Percentiles rank a stretch among this genome's conserved stretches.
phyloP scores from a whole-genome alignment of 2,888 invertebrate genomes.

The Pristionchus fissidentatus region DNA sequence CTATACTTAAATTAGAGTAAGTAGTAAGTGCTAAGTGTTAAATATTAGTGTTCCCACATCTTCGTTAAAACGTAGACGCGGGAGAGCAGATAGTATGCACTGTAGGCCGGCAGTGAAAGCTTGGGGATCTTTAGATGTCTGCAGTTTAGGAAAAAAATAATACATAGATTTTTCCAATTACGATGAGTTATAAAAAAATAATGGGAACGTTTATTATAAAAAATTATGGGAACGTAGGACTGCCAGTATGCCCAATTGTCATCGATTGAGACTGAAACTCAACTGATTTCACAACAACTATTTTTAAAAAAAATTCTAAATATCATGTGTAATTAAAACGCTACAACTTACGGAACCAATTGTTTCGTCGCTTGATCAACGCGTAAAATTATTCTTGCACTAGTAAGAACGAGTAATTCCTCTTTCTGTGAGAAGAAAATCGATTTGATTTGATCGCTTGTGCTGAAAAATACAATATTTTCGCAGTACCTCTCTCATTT shows the following conservation, averaged over 20 bases:
- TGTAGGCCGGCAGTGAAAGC: background rate
- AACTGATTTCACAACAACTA: too few relatives aligned
- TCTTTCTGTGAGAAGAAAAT: conserved; percentile 23
- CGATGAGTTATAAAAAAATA: too few relatives aligned
- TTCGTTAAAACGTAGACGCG: conserved; percentile 16
- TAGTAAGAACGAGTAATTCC: background rate
- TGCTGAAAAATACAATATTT: background rate
- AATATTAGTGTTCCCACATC: background rate
- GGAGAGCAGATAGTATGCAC: conserved; percentile 14
- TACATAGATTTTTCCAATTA: too few relatives aligned
- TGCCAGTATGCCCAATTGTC: too few relatives aligned
- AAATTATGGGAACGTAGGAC: too few relatives aligned
- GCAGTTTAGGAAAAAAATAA: too few relatives aligned
- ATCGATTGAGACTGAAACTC: too few relatives aligned
- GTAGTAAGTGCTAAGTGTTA: too few relatives aligned
- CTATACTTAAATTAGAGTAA: too few relatives aligned
- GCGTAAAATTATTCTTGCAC: background rate
- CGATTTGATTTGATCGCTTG: background rate
- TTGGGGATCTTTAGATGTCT: background rate
- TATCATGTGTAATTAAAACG: background rate
- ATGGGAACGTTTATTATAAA: too few relatives aligned
- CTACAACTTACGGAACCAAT: background rate
- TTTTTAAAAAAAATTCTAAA: too few relatives aligned
- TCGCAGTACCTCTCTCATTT: background rate
- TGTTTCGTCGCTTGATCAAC: background rate